Percentiles rank a stretch among this genome's conserved stretches.
Conservation (phyloP, 2,113 vertebrate species). For the Sinocyclocheilus rhinocerous region DNA sequence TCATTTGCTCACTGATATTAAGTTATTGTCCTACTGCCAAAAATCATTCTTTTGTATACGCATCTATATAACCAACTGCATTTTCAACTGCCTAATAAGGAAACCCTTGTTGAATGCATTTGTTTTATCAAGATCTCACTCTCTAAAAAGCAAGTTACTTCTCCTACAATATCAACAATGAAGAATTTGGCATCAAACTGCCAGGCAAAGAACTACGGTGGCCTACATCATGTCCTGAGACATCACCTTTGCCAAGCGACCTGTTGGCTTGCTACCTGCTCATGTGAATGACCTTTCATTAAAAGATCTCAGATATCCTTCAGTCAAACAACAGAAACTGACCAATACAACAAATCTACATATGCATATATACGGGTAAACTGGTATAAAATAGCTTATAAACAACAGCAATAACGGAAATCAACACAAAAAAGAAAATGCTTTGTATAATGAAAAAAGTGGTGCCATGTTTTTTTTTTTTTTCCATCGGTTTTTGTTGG, state of each 20-base stretch:
- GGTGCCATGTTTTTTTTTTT: slow-evolving; percentile 65
- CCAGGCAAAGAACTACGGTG: neutral
- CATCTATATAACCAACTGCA: neutral
- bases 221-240: slow-evolving; percentile 15
- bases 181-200: slow-evolving; percentile 13
- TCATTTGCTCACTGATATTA: neutral
- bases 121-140: neutral
- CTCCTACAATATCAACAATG: neutral
- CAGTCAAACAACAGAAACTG: slow-evolving; percentile 39
- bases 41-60: neutral
- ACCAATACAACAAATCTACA: slow-evolving; percentile 43
- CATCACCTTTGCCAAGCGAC: neutral
- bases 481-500: slow-evolving; percentile 52
- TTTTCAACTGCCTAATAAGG: neutral
- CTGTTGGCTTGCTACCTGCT: slow-evolving; percentile 24
- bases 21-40: neutral
- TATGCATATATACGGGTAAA: slow-evolving; percentile 48
- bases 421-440: slow-evolving; percentile 36
- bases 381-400: slow-evolving; percentile 80
- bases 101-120: neutral
- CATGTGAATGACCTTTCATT: slow-evolving; percentile 31
- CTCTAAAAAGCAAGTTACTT: neutral
- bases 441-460: slow-evolving; percentile 53
- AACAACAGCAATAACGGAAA: slow-evolving; percentile 73
- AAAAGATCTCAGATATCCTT: slow-evolving; percentile 41